Conservation (phyloP, 2,888 invertebrate species). For the Balanococcus diminutus region DNA sequence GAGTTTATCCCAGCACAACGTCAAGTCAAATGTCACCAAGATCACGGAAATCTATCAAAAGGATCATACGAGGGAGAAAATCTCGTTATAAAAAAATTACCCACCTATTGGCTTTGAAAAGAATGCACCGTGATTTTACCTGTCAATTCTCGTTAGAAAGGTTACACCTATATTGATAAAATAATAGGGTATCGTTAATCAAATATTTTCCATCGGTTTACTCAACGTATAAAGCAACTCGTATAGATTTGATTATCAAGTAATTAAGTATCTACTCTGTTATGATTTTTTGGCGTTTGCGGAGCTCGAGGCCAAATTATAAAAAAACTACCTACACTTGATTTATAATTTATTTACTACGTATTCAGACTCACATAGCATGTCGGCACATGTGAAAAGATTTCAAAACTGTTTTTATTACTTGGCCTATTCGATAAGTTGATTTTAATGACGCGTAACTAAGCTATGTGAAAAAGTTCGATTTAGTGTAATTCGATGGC, state of each 20-base stretch:
- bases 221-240: neutral
- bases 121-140: neutral
- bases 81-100: neutral
- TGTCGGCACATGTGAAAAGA: neutral
- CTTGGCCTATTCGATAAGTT: neutral
- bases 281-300: neutral
- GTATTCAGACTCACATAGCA: neutral
- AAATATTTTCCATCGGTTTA: neutral
- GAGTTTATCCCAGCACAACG: neutral
- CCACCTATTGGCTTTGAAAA: neutral
- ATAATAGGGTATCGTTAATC: conserved; percentile 27
- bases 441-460: conserved; percentile 1
- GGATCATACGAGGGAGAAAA: neutral
- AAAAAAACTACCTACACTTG: neutral
- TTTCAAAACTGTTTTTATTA: neutral
- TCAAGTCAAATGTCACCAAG: neutral
- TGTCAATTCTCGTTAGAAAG: neutral
- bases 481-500: neutral
- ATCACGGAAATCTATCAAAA: neutral
- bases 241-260: neutral
- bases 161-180: conserved; percentile 3
- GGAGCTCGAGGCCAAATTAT: neutral
- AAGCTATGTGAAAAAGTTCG: neutral
- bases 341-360: conserved; percentile 13
- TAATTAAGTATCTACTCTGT: neutral